Percentiles rank a stretch among this genome's conserved stretches.
Conservation (phyloP, 2,797 vertebrate species). For the Schizopygopsis pylzovi region DNA sequence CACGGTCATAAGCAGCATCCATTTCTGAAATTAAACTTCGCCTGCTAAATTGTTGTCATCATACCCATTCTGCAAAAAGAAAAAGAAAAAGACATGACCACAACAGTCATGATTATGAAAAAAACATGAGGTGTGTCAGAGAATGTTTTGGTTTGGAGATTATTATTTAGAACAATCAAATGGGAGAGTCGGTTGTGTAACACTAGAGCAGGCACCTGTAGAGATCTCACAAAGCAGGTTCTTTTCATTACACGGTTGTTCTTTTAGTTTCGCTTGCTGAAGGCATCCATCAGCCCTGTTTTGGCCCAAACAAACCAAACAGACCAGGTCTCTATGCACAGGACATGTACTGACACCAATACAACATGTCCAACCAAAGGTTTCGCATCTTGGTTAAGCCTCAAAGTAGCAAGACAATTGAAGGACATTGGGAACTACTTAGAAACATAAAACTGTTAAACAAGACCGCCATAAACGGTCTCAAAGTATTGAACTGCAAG, state of each 20-base stretch:
- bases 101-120: slow-evolving; percentile 41
- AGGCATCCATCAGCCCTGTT: slow-evolving; percentile 28
- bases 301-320: slow-evolving; percentile 35
- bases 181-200: background rate
- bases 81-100: slow-evolving; percentile 8
- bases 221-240: slow-evolving; percentile 10
- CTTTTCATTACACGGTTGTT: background rate
- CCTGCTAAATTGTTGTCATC: slow-evolving; percentile 57
- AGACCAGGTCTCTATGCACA: slow-evolving; percentile 45
- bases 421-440: slow-evolving; percentile 1
- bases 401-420: slow-evolving; percentile 9
- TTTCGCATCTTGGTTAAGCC: background rate
- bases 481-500: slow-evolving; percentile 25
- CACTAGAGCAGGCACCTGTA: slow-evolving; percentile 15
- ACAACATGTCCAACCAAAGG: slow-evolving; percentile 20
- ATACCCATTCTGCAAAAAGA: slow-evolving; percentile 46
- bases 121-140: slow-evolving; percentile 25
- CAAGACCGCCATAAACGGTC: background rate
- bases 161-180: slow-evolving; percentile 26
- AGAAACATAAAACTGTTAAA: slow-evolving; percentile 4
- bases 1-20: slow-evolving; percentile 52
- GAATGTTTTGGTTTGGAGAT: slow-evolving; percentile 1
- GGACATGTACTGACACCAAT: slow-evolving; percentile 23
- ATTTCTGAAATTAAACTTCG: slow-evolving; percentile 40
- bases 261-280: slow-evolving; percentile 12